These are phyloP conservation scores for Anguilla rostrata DNA, from an alignment of 2,113 vertebrate species.

Conservation along the genomic window DNA sequence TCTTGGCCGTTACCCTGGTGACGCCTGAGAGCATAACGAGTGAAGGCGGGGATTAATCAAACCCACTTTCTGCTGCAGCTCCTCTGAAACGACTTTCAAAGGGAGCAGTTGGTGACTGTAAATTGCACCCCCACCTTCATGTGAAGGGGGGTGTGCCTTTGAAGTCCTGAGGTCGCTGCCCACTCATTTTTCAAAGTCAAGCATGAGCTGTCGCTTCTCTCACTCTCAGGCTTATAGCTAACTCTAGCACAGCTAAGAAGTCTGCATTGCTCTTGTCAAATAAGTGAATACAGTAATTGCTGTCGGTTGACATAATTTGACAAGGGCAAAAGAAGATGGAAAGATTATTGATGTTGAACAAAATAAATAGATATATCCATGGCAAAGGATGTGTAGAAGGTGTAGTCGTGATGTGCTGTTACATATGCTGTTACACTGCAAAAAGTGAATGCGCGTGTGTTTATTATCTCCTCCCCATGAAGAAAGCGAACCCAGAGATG, in stretches of 20 bases:
- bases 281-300: no score
- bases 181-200: background rate
- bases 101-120: background rate
- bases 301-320: no score
- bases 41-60: background rate
- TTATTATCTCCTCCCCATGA: conserved; percentile 35
- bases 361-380: background rate
- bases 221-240: no score
- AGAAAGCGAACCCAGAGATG: conserved; percentile 97
- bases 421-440: background rate
- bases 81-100: background rate
- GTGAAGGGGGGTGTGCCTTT: background rate
- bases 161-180: background rate
- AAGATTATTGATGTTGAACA: no score
- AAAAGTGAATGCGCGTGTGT: background rate
- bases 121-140: background rate
- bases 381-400: background rate
- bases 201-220: background rate
- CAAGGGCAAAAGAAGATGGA: no score
- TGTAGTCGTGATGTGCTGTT: background rate
- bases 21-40: background rate
- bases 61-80: background rate
- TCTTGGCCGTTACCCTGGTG: background rate
- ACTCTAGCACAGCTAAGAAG: no score
- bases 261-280: no score